Evolutionary conservation across 2,888 invertebrate species (phyloP).

Genomic region (Congeria kusceri): DNA sequence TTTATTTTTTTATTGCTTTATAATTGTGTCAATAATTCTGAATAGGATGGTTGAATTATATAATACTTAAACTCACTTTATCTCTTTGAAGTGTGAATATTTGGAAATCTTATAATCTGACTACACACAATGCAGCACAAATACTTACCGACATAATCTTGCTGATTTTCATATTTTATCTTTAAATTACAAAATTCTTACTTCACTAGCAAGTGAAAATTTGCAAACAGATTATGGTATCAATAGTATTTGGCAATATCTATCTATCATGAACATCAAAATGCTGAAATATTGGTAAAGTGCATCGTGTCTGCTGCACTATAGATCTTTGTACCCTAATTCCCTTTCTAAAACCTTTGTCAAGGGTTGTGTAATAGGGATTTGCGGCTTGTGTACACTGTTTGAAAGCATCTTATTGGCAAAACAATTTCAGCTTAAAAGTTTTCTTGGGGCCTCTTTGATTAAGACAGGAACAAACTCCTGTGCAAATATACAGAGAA

Average conservation of each 20-base stretch:
- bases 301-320: constrained; percentile 4
- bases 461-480: constrained; percentile 40
- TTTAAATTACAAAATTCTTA: constrained; percentile 44
- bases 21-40: too few species aligned
- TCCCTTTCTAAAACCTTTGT: constrained; percentile 23
- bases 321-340: constrained; percentile 17
- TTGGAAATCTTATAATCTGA: too few species aligned
- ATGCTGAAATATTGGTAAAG: constrained; percentile 32
- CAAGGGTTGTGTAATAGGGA: constrained; percentile 44
- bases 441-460: constrained; percentile 39
- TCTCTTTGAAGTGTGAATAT: too few species aligned
- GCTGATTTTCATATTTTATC: constrained; percentile 19
- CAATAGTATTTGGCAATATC: constrained; percentile 35
- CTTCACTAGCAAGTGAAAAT: constrained; percentile 37
- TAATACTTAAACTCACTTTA: too few species aligned
- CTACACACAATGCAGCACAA: constrained; percentile 1
- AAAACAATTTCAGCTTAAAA: constrained; percentile 38
- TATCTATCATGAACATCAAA: constrained; percentile 18
- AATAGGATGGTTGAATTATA: too few species aligned
- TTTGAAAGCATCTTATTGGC: constrained; percentile 15
- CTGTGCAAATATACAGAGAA: constrained; percentile 45
- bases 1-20: too few species aligned
- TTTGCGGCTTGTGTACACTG: constrained; percentile 31
- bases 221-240: constrained; percentile 49
- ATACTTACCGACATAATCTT: constrained; percentile 1